Base-by-base conservation (phyloP, 30 jellyfish, hydroid and myxozoan species). In the Hydractinia echinata region DNA sequence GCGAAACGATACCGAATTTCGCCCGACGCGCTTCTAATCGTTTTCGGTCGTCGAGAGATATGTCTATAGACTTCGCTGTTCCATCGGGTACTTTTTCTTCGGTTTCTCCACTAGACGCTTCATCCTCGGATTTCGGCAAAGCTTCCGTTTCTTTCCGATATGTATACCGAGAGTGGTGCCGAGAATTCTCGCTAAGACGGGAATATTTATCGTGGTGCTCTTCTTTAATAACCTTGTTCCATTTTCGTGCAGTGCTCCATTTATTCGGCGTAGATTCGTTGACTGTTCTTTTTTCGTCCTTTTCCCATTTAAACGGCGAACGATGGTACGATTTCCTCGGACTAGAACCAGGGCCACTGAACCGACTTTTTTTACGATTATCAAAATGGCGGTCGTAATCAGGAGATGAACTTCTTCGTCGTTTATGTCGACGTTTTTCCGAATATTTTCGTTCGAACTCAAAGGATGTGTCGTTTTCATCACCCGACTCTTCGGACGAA, bases 1-100 rank as follows among this genome's bases (percentile, higher is more conserved):
- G 54, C 21, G 10, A 21, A 7, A 30, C 81, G 16, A 51, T 50
- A 10, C 71, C 85, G 76, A 77, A 77, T 66, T 77, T 77, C 5
- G 7, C 53, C 53, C 76, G 13, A 10, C 85, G 85, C 39, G 85
- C 85, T 56, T 56, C 81, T 60, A 54, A 54, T 44, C 85, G 76
- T 54, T 52, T 77, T 18, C 44, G 52, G 53, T 56, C 16, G 58
- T 77, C 85, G 10, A 77, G 85, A 5, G 83, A 74, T 11, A 77
- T 77, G 52, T 77, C 85, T 13, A 77, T 77, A 30, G 85, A 77
- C 30, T 53, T 77, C 3, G 85, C 85, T 8, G 76, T 66, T 8
- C 81, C 56, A 8, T 52, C 53, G 50, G 50, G 15, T 10, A 20
- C 74, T 9, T 61, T 16, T 49, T 77, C 81, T 5, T 77, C 76